These are phyloP conservation scores for Thumatha senex DNA, from an alignment of 2,888 invertebrate genomes.

Conservation along the genomic window DNA sequence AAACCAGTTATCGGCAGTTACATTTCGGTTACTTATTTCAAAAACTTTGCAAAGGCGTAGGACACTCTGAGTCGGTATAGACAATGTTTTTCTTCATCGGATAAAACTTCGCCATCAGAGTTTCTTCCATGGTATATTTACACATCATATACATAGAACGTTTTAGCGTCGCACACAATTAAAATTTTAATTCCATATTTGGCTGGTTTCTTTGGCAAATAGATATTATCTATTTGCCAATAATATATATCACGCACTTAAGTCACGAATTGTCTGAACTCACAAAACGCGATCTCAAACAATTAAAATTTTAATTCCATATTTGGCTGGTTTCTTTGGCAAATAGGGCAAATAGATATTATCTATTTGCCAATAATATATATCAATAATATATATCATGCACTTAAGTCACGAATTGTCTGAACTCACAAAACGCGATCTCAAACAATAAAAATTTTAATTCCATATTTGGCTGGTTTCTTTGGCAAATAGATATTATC, in stretches of 20 bases:
- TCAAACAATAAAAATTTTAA: conserved; percentile 37
- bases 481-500: conserved; percentile 31
- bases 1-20: conserved; percentile 28
- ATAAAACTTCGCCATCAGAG: conserved; percentile 14
- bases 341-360: conserved; percentile 32
- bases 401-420: no score
- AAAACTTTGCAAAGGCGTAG: conserved; percentile 17
- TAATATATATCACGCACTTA: no score
- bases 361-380: no score
- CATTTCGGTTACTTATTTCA: conserved; percentile 21
- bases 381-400: no score
- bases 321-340: conserved; percentile 30
- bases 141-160: conserved; percentile 3
- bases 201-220: conserved; percentile 31
- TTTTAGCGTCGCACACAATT: conserved; percentile 2
- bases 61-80: conserved; percentile 19
- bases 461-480: conserved; percentile 32
- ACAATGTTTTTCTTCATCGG: no score
- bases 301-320: conserved; percentile 41
- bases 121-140: conserved; percentile 16
- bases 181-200: conserved; percentile 44
- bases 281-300: no score
- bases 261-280: no score
- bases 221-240: no score
- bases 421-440: no score